Percentiles rank a stretch among this genome's conserved stretches.
Conservation (phyloP, 2,113 vertebrate genomes). For the Festucalex cinctus region DNA sequence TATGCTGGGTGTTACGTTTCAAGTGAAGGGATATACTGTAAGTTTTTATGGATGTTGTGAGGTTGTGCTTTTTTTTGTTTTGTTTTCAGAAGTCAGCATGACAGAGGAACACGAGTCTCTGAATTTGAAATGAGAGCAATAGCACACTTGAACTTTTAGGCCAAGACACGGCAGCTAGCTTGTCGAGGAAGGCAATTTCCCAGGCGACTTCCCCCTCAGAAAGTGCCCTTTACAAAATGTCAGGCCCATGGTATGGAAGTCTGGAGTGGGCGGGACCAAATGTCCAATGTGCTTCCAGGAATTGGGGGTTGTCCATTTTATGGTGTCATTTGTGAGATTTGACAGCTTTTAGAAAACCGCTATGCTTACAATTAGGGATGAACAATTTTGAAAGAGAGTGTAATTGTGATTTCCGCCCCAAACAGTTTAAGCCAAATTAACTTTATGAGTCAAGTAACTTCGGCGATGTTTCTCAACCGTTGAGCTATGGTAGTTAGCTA, state of each 20-base stretch:
- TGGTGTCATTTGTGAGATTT: not conserved
- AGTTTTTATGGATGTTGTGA: not conserved
- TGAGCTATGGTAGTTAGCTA: too few relatives aligned
- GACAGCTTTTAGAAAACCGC: not conserved
- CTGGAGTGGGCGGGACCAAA: not conserved
- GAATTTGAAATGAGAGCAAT: constrained; percentile 12
- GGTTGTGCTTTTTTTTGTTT: constrained; percentile 9
- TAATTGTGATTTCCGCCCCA: too few relatives aligned
- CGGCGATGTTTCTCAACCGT: too few relatives aligned
- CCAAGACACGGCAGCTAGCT: constrained; percentile 6
- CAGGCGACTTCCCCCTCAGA: constrained; percentile 14
- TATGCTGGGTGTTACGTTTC: constrained; percentile 68
- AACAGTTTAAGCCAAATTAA: too few relatives aligned
- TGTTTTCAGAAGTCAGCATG: not conserved
- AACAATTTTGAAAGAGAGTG: too few relatives aligned
- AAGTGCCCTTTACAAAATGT: constrained; percentile 44
- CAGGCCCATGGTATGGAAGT: constrained; percentile 7
- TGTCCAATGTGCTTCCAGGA: constrained; percentile 1
- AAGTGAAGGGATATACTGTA: constrained; percentile 15
- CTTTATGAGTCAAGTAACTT: too few relatives aligned
- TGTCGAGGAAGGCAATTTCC: constrained; percentile 1
- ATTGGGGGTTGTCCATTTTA: not conserved
- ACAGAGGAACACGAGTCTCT: not conserved
- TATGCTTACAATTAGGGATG: too few relatives aligned
- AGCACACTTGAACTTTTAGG: constrained; percentile 20